phyloP scores from a whole-genome alignment of 2,113 vertebrate species.

The Dasypus novemcinctus region DNA sequence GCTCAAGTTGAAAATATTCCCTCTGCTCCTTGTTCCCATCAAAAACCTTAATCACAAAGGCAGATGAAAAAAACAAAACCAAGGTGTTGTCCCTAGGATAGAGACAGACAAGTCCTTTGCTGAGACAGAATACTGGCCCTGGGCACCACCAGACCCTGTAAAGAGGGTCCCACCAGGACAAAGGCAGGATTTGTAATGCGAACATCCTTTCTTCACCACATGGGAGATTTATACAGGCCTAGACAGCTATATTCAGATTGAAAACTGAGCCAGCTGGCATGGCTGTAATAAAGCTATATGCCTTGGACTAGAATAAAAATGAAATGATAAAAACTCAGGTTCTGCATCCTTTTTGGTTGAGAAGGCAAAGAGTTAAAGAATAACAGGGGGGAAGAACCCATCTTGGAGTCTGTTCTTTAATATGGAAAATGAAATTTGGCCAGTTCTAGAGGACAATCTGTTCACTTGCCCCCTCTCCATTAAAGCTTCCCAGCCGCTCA shows the following conservation, averaged over 20 bases:
- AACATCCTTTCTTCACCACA: not conserved
- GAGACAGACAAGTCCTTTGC: not conserved
- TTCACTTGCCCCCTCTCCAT: not conserved
- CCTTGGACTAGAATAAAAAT: slow-evolving; percentile 5
- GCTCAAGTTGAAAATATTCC: not conserved
- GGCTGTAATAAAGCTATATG: not conserved
- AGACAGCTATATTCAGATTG: not conserved
- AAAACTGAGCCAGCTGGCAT: not conserved
- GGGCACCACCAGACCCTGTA: not conserved
- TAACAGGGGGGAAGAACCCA: not conserved
- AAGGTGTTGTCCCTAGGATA: not conserved
- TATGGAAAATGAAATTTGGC: slow-evolving; percentile 30
- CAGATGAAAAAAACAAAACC: not conserved
- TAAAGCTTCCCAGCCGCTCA: not conserved
- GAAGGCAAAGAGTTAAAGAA: not conserved
- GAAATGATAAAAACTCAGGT: not conserved
- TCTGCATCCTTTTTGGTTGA: not conserved
- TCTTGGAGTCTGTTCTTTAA: slow-evolving; percentile 17
- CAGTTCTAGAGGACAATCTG: slow-evolving; percentile 50
- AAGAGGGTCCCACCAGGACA: not conserved
- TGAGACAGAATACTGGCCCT: not conserved
- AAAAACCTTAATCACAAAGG: not conserved
- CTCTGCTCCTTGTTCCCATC: not conserved
- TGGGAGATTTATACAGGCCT: not conserved
- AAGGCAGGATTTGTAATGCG: not conserved